Conservation (phyloP, 2,888 invertebrate species). For the Drosophila prostipennis region DNA sequence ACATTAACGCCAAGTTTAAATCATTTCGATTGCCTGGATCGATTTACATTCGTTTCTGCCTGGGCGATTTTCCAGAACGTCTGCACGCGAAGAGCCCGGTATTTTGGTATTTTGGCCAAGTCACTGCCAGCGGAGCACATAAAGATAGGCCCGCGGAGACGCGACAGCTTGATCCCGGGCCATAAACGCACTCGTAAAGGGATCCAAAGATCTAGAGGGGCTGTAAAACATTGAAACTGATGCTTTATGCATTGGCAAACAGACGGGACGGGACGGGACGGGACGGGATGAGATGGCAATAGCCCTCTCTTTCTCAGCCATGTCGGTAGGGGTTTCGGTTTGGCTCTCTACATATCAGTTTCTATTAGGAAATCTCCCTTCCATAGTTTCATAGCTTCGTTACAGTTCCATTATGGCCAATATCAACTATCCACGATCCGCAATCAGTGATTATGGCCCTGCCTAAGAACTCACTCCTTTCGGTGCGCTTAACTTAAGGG, state of each 20-base stretch:
- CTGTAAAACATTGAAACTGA: conserved; percentile 29
- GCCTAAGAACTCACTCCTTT: conserved; percentile 3
- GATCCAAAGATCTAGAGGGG: conserved; percentile 6
- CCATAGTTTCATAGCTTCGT: conserved; percentile 1
- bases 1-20: conserved; percentile 29
- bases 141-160: conserved; percentile 28
- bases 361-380: conserved; percentile 19
- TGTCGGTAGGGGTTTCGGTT: neutral
- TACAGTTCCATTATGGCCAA: neutral
- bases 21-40: conserved; percentile 16
- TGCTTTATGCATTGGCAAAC: conserved; percentile 6
- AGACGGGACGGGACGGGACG: neutral
- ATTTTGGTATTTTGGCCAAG: conserved; percentile 15
- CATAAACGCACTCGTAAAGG: conserved; percentile 29
- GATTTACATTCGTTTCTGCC: neutral
- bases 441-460: neutral
- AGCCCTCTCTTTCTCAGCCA: conserved; percentile 20
- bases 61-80: neutral
- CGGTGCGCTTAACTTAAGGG: conserved; percentile 6
- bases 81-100: neutral
- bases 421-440: neutral
- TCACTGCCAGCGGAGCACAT: conserved; percentile 15
- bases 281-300: neutral
- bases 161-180: conserved; percentile 23
- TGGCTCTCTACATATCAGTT: conserved; percentile 4